Evolutionary conservation across 2,797 vertebrate species (phyloP), one percentile per base, ranked within the genome.

Genomic region (Rhinatrema bivittatum): DNA sequence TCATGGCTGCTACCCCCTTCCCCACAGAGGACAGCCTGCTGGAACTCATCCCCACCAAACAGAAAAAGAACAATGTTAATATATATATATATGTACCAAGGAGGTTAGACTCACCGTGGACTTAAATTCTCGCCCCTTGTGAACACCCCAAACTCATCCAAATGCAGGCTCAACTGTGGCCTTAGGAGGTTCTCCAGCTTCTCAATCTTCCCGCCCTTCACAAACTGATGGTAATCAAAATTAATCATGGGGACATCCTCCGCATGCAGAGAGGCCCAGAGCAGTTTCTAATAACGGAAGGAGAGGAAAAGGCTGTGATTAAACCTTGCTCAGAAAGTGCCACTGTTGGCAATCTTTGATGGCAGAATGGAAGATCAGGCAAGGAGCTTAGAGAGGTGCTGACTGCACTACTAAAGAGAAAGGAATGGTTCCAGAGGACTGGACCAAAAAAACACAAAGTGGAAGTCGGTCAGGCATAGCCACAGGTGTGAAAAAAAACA

Each of bases 211-310:
- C 84, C 74, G 21, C 79, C 79, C 74, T 82, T 84, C 46, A 80
- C 74, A 54, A 82, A 71, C 21, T 85, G 84, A 39, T 78, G 74
- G 25, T 72, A 78, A 71, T 87, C 85, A 59, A 87, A 86, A 50
- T 87, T 86, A 41, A 87, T 85, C 85, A 87, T 87, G 42, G 85
- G 85, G 16, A 76, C 82, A 59, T 86, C 81, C 2, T 35, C 36
- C 0, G 72, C 82, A 24, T 87, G 82, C 52, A 72, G 68, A 38
- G 85, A 87, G 24, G 84, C 82, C 84, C 80, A 85, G 32, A 87
- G 73, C 50, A 86, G 31, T 50, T 82, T 87, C 85, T 87, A 53
- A 16, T 63, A 37, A 46, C 28, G 35, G 6, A 49, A 13, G 47
- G 19, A n/a, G 10, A 29, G 2, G 23, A 21, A 37, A 21, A 25